Conservation (phyloP, 2,113 vertebrate genomes). For the Megaceryle maxima region DNA sequence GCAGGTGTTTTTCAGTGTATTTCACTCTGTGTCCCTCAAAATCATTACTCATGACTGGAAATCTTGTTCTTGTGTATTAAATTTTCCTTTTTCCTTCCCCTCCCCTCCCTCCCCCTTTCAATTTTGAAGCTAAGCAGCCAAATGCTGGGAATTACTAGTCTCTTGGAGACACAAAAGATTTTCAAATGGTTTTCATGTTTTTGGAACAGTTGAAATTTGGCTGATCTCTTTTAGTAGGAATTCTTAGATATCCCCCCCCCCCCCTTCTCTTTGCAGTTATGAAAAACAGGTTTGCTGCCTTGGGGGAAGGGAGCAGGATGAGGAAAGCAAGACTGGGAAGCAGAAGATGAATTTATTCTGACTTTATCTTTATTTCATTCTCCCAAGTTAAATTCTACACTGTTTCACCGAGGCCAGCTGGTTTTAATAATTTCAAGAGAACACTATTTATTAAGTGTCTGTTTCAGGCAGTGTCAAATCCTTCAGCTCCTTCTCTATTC, state of each 20-base stretch:
- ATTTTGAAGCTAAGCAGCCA: constrained; percentile 14
- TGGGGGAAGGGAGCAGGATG: constrained; percentile 18
- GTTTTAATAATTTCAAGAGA: constrained; percentile 65
- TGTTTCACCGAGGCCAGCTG: constrained; percentile 47
- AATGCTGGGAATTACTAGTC: constrained; percentile 26
- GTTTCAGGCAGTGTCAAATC: constrained; percentile 68
- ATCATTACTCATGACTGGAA: constrained; percentile 30
- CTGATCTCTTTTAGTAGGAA: constrained; percentile 18
- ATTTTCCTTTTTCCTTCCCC: neutral
- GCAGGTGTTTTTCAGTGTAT: constrained; percentile 6
- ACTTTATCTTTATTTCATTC: constrained; percentile 67
- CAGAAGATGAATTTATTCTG: constrained; percentile 54
- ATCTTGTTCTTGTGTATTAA: constrained; percentile 23
- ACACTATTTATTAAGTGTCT: constrained; percentile 70
- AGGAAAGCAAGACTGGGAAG: constrained; percentile 19
- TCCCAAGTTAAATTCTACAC: constrained; percentile 35
- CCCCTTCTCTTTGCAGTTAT: constrained; percentile 30
- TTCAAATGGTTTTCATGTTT: constrained; percentile 48
- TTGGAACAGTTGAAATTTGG: constrained; percentile 40
- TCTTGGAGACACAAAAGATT: constrained; percentile 19
- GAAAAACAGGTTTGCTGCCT: constrained; percentile 62
- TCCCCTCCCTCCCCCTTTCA: no score
- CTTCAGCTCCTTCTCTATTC: constrained; percentile 68
- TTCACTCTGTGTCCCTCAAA: constrained; percentile 22
- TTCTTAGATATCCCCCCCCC: no score